Base-by-base conservation (phyloP, 2,113 vertebrate genomes). In the Atractosteus spatula region DNA sequence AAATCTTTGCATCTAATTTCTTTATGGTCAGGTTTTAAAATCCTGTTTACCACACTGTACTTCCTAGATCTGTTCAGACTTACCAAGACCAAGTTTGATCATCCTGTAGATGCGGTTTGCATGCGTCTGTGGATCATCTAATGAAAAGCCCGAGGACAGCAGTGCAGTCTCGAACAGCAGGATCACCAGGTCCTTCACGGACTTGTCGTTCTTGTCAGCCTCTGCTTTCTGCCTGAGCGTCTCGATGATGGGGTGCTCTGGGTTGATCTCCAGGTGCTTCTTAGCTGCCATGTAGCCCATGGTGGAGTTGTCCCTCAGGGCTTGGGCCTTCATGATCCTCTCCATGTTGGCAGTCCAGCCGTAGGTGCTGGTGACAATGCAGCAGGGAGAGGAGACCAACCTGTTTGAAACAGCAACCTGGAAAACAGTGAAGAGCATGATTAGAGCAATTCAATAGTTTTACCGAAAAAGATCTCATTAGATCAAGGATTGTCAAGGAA, bases 341-440 rank as follows among this genome's bases (percentile, higher is more conserved):
- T 94, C 93, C 93, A 94, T 94, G 42, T 94, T 94, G n/a, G 93
- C 93, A 1, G 92, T 94, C 93, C 93, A 94, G 76, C 92, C 88
- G 0, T 92, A 95, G 0, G 92, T 93, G 56, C 88, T 97, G 74
- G 92, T 88, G 41, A 85, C 87, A 62, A 95, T 89, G 75, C 87
- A 90, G 83, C 93, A 94, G 0, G 93, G 93, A 10, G 93, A 94
- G 0, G 91, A 89, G 16, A 94, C 93, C 76, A 94, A 66, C 14
- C 92, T 84, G 71, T 94, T 94, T 54, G 90, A 93, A 16, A 92
- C 90, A 0, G 92, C 90, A 2, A 95, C 93, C 93, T 95, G 42
- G 0, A n/a, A 10, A 62, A 14, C 7, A 62, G 59, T 10, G 7
- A 62, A 14, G 13, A 29, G 13, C 14, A 29, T 16, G 8, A 16